Conservation (phyloP, 2,113 vertebrate species). For the Smithornis capensis region DNA sequence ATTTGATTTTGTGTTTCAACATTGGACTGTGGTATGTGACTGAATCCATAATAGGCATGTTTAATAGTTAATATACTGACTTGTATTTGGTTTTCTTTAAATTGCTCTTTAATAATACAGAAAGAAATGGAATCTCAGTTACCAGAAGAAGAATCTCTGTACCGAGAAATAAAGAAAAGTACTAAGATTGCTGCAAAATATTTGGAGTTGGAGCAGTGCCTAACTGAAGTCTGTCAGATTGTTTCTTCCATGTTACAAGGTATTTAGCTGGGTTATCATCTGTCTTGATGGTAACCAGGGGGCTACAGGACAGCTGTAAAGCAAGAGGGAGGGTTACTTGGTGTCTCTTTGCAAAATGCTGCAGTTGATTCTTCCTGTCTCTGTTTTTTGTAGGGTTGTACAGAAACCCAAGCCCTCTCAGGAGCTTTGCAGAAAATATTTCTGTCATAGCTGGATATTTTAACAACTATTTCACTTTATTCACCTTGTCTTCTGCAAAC, state of each 20-base stretch:
- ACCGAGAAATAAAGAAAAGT: conserved; percentile 62
- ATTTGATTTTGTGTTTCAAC: neutral
- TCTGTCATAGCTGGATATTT: conserved; percentile 69
- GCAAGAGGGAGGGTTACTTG: neutral
- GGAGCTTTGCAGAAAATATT: conserved; percentile 54
- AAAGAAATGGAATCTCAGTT: neutral
- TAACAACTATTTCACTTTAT: conserved; percentile 49
- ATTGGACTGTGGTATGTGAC: neutral
- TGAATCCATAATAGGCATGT: neutral
- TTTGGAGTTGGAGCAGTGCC: conserved; percentile 78
- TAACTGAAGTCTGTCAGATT: conserved; percentile 72
- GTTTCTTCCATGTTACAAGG: conserved; percentile 78
- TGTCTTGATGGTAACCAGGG: neutral
- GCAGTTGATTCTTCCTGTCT: neutral
- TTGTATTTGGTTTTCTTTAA: neutral
- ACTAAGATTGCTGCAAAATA: conserved; percentile 68
- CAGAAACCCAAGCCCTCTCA: conserved; percentile 31
- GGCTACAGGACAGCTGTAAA: neutral
- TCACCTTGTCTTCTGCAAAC: neutral
- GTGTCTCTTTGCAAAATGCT: neutral
- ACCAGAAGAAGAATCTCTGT: conserved; percentile 40
- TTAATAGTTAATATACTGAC: neutral
- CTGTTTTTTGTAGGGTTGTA: conserved; percentile 7
- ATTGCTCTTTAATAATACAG: conserved; percentile 45
- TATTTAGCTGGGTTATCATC: conserved; percentile 10